Evolutionary conservation across 2,113 vertebrate genomes (phyloP).

Genomic region (Cheirogaleus medius): DNA sequence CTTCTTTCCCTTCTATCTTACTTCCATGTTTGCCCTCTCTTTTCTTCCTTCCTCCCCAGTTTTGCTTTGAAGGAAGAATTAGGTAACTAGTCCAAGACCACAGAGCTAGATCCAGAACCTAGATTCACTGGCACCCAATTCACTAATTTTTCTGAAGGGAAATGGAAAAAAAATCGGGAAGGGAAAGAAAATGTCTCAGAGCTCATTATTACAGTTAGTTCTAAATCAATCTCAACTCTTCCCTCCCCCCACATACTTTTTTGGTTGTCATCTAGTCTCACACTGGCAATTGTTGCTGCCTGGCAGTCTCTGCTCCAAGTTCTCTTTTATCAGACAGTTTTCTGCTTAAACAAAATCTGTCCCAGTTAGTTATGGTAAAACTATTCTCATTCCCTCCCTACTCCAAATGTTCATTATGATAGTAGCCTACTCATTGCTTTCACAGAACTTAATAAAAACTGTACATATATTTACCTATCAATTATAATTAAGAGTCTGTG

Average conservation of each 20-base stretch:
- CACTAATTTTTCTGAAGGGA: conserved; percentile 9
- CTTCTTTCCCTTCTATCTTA: background rate
- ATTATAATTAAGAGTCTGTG: background rate
- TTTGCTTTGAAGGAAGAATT: conserved; percentile 26
- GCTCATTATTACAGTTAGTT: background rate
- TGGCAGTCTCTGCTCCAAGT: background rate
- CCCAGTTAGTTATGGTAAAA: background rate
- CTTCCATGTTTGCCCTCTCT: background rate
- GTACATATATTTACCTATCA: conserved; percentile 1
- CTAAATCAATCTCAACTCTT: background rate
- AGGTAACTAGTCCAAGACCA: background rate
- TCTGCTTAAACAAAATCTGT: background rate
- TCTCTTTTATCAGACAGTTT: background rate
- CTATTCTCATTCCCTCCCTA: background rate
- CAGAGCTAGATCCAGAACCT: background rate
- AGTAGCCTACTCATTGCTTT: background rate
- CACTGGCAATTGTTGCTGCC: background rate
- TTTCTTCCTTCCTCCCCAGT: background rate
- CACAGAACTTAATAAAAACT: background rate
- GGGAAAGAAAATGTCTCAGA: background rate
- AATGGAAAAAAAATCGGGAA: background rate
- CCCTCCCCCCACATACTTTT: background rate
- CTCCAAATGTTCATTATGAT: background rate
- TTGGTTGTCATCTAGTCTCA: background rate
- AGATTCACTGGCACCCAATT: background rate